phyloP scores from a whole-genome alignment of 2,888 invertebrate species.

The Ectemnius continuus region DNA sequence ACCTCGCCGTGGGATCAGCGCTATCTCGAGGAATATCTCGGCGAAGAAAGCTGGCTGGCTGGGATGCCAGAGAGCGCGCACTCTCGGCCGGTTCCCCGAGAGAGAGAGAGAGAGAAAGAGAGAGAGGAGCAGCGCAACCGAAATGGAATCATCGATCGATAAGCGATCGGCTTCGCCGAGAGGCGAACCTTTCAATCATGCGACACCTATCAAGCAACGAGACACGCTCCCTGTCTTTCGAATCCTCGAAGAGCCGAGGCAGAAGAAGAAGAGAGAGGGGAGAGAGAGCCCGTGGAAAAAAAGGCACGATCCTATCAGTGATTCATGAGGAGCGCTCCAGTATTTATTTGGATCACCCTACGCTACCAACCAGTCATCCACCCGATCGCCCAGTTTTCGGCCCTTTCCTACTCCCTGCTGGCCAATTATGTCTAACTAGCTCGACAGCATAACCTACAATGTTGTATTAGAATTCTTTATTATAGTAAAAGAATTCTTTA shows the following conservation, averaged over 20 bases:
- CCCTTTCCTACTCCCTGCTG: no score
- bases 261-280: no score
- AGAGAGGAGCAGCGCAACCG: slow-evolving; percentile 46
- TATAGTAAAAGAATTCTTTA: no score
- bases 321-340: slow-evolving; percentile 62
- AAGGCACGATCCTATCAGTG: slow-evolving; percentile 61
- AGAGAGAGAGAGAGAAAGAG: no score
- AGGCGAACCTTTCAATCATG: slow-evolving; percentile 71
- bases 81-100: slow-evolving; percentile 30
- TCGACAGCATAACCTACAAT: no score
- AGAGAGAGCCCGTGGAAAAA: slow-evolving; percentile 39
- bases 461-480: no score
- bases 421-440: no score
- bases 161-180: slow-evolving; percentile 62
- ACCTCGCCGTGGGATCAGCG: slow-evolving; percentile 55
- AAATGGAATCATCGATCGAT: slow-evolving; percentile 73
- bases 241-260: slow-evolving; percentile 46
- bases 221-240: slow-evolving; percentile 62
- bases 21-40: slow-evolving; percentile 60
- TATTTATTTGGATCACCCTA: slow-evolving; percentile 56
- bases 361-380: no score
- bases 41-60: slow-evolving; percentile 51
- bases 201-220: slow-evolving; percentile 66
- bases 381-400: no score
- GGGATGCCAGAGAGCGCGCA: slow-evolving; percentile 26